A percentile compares a stretch with the other conserved stretches of the same genome.
phyloP scores from a whole-genome alignment of 2,888 invertebrate species.

The Calliphora vomitoria region DNA sequence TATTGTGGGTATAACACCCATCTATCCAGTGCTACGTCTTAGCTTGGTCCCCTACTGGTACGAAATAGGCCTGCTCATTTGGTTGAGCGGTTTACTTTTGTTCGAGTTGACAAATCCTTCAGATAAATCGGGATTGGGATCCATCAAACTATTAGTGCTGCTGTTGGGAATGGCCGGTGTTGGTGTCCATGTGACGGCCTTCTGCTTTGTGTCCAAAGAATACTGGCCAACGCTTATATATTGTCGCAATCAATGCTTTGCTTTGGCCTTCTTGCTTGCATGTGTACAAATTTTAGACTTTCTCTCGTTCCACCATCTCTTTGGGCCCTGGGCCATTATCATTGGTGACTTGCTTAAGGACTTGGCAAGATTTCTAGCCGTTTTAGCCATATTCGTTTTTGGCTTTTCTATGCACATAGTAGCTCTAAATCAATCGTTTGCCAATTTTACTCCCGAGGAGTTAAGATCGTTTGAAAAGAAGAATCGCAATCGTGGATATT shows the following conservation, averaged over 20 bases:
- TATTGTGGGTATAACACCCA: constrained; percentile 94
- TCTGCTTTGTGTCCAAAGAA: constrained; percentile 88
- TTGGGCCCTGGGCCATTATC: constrained; percentile 99
- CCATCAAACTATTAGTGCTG: constrained; percentile 94
- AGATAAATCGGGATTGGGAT: constrained; percentile 98
- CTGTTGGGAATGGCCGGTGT: constrained; percentile 96
- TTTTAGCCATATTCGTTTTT: constrained; percentile 98
- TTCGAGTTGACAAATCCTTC: constrained; percentile 99
- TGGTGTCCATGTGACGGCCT: constrained; percentile 93
- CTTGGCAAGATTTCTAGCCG: constrained; percentile 97
- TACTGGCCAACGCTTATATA: constrained; percentile 96
- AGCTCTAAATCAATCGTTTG: constrained; percentile 97
- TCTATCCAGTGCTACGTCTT: constrained; percentile 92
- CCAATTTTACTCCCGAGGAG: constrained; percentile 88
- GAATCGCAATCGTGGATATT: constrained; percentile 86
- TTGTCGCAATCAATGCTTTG: constrained; percentile 98
- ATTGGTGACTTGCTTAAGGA: constrained; percentile 98
- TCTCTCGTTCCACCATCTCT: constrained; percentile 98
- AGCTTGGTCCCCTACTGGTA: constrained; percentile 96
- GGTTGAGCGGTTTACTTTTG: constrained; percentile 96
- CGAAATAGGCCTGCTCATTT: constrained; percentile 97
- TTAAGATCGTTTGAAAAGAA: constrained; percentile 87
- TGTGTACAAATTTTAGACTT: constrained; percentile 99
- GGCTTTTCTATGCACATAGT: constrained; percentile 99
- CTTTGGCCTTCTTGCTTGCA: constrained; percentile 96